Conservation (phyloP, 2,113 vertebrate genomes). For the Pseudorectes ferrugineus region DNA sequence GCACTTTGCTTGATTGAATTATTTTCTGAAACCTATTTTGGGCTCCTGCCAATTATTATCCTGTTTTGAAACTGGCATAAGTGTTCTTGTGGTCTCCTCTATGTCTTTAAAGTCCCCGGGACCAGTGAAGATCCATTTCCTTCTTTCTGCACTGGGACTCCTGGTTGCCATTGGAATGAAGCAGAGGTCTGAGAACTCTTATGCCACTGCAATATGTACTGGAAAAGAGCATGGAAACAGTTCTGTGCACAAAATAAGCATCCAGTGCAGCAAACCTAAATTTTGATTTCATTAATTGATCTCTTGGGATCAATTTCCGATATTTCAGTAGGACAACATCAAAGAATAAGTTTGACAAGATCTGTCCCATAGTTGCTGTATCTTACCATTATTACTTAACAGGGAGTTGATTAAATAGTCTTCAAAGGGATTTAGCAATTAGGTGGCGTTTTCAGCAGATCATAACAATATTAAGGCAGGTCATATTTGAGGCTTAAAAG, state of each 20-base stretch:
- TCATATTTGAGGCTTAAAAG: neutral
- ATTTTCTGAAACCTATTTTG: neutral
- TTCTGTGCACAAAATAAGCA: neutral
- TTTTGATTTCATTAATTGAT: neutral
- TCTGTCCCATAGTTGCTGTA: neutral
- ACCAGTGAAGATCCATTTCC: neutral
- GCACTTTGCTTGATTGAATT: neutral
- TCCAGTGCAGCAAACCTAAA: neutral
- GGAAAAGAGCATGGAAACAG: neutral
- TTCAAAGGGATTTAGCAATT: constrained; percentile 20
- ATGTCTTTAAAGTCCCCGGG: neutral
- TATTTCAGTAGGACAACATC: neutral
- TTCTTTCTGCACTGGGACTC: neutral
- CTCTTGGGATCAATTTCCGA: neutral
- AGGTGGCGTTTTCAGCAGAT: constrained; percentile 3
- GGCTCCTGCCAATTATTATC: neutral
- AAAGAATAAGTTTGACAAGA: constrained; percentile 3
- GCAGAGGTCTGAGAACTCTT: neutral
- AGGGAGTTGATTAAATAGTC: constrained; percentile 3
- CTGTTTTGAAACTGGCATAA: neutral
- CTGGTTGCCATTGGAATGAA: neutral
- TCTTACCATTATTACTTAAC: neutral
- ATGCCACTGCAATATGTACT: neutral
- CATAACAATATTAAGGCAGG: neutral
- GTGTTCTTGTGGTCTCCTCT: neutral